These are phyloP conservation scores for Limnephilus lunatus DNA, from an alignment of 2,888 invertebrate genomes.

Conservation along the genomic window DNA sequence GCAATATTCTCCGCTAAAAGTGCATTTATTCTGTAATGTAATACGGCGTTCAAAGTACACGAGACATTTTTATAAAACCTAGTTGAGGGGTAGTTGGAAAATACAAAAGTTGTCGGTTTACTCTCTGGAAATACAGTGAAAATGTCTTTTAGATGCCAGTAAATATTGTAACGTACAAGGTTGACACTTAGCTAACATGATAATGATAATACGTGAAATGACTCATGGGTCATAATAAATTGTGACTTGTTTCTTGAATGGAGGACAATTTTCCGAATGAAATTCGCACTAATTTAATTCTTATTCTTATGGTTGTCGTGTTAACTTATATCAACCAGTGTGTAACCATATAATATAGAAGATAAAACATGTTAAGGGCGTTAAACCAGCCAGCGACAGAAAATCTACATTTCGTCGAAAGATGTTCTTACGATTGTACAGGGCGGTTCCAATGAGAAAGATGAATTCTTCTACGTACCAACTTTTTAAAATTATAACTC, in stretches of 20 bases:
- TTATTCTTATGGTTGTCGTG: too few species aligned
- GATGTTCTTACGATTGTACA: too few species aligned
- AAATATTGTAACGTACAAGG: not conserved
- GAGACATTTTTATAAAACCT: not conserved
- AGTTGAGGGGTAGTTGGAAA: not conserved
- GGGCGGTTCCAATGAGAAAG: too few species aligned
- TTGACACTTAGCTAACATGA: not conserved
- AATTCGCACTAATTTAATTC: too few species aligned
- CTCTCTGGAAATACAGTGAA: not conserved
- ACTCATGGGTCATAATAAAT: not conserved
- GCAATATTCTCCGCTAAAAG: slow-evolving; percentile 3
- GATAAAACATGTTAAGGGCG: not conserved
- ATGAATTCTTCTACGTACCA: too few species aligned
- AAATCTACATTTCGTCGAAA: too few species aligned
- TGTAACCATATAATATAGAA: not conserved
- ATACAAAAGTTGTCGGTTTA: not conserved
- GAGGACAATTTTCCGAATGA: not conserved
- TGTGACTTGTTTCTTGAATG: not conserved
- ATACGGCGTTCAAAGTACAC: not conserved
- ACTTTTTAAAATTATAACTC: too few species aligned
- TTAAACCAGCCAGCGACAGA: too few species aligned
- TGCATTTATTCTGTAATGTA: slow-evolving; percentile 42
- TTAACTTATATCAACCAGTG: not conserved
- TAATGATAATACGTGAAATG: not conserved
- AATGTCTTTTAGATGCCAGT: not conserved